Percentiles rank a stretch among this genome's conserved stretches.
phyloP scores from a whole-genome alignment of 2,113 vertebrate genomes.

The Mustela nigripes region DNA sequence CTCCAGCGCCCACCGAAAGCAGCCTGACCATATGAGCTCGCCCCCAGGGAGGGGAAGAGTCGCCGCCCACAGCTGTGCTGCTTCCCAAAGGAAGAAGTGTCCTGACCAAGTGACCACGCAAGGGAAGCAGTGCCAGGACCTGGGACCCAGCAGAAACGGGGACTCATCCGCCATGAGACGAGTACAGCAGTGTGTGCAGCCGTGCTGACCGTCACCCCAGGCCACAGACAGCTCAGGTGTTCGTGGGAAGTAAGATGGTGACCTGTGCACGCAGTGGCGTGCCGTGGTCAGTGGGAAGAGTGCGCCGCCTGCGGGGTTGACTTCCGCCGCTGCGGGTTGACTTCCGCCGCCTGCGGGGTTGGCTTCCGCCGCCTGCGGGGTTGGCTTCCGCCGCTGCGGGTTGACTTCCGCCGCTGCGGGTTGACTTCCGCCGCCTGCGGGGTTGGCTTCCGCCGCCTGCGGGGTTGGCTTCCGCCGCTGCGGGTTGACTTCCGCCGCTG shows the following conservation, averaged over 20 bases:
- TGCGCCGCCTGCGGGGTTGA: too few relatives aligned
- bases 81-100: neutral
- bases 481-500: too few relatives aligned
- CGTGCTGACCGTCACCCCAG: fast-evolving
- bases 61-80: fast-evolving
- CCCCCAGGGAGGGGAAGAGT: neutral
- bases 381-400: too few relatives aligned
- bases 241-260: fast-evolving
- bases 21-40: fast-evolving
- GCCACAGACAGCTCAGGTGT: fast-evolving
- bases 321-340: too few relatives aligned
- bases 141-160: neutral
- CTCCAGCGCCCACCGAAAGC: neutral
- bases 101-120: neutral
- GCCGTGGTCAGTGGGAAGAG: neutral
- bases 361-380: too few relatives aligned
- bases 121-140: neutral
- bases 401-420: too few relatives aligned
- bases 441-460: too few relatives aligned
- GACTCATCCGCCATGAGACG: too few relatives aligned
- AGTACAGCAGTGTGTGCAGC: neutral
- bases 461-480: too few relatives aligned
- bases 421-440: too few relatives aligned
- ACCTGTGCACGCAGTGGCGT: fast-evolving
- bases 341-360: too few relatives aligned